Evolutionary conservation across 2,113 vertebrate species (phyloP).

Genomic region (Callipepla californica): DNA sequence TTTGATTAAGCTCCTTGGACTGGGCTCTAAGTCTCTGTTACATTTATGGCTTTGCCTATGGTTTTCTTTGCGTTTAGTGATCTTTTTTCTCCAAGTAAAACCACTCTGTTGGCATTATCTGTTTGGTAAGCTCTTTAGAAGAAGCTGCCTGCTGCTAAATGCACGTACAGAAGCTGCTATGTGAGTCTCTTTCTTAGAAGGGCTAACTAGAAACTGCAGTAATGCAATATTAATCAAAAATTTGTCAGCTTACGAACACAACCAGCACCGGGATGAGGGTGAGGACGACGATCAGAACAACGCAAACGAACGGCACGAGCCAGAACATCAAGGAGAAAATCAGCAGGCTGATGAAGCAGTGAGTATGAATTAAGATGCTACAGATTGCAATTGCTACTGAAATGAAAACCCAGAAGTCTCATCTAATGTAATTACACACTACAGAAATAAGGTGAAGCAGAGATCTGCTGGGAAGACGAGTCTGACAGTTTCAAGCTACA

Average conservation of each 20-base stretch:
- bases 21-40: background rate
- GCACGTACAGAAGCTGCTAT: rapidly evolving
- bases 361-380: conserved; percentile 47
- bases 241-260: conserved; percentile 78
- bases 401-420: conserved; percentile 6
- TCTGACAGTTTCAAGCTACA: conserved; percentile 6
- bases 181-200: background rate
- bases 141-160: background rate
- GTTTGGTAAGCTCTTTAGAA: background rate
- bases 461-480: background rate
- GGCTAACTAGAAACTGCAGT: background rate
- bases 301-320: conserved; percentile 68
- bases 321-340: conserved; percentile 64
- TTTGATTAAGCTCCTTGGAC: background rate
- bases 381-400: background rate
- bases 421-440: background rate
- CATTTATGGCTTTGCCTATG: background rate
- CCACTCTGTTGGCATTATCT: background rate
- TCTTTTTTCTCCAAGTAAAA: background rate
- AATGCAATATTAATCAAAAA: background rate
- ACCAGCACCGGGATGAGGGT: conserved; percentile 78
- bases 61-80: background rate
- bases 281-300: conserved; percentile 78
- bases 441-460: background rate
- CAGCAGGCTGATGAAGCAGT: conserved; percentile 69